A percentile compares a stretch with the other conserved stretches of the same genome.
These are phyloP conservation scores for Sarcophaga variegata DNA, from an alignment of 2,888 invertebrate genomes.

Conservation along the genomic window DNA sequence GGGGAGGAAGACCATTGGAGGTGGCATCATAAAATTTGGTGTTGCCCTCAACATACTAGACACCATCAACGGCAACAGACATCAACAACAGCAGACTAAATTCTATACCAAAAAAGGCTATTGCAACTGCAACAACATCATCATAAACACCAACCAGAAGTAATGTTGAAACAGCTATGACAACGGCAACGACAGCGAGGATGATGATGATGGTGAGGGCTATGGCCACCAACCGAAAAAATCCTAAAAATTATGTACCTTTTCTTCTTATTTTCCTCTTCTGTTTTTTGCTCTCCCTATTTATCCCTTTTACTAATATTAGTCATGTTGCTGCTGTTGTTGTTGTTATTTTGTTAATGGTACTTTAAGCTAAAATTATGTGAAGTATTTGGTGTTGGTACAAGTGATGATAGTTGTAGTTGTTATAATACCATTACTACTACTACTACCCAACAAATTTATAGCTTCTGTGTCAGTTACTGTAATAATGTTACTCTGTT, in stretches of 20 bases:
- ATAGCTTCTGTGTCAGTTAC: slow-evolving; percentile 35
- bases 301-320: background rate
- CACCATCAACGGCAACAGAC: slow-evolving; percentile 50
- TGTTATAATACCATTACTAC: slow-evolving; percentile 10
- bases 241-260: slow-evolving; percentile 67
- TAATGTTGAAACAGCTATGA: background rate
- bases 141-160: slow-evolving; percentile 45
- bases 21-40: slow-evolving; percentile 61
- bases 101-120: background rate
- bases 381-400: slow-evolving; percentile 65
- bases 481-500: slow-evolving; percentile 18
- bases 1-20: background rate
- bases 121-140: slow-evolving; percentile 39
- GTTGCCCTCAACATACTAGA: slow-evolving; percentile 50
- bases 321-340: background rate
- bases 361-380: slow-evolving; percentile 68
- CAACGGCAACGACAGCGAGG: background rate
- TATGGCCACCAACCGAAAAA: slow-evolving; percentile 48
- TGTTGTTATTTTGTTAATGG: slow-evolving; percentile 30
- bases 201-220: background rate
- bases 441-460: background rate
- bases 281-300: background rate
- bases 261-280: slow-evolving; percentile 14
- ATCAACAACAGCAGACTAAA: background rate
- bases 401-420: slow-evolving; percentile 58